Base-by-base conservation (phyloP, 2,797 vertebrate genomes). In the Danio albolineatus region DNA sequence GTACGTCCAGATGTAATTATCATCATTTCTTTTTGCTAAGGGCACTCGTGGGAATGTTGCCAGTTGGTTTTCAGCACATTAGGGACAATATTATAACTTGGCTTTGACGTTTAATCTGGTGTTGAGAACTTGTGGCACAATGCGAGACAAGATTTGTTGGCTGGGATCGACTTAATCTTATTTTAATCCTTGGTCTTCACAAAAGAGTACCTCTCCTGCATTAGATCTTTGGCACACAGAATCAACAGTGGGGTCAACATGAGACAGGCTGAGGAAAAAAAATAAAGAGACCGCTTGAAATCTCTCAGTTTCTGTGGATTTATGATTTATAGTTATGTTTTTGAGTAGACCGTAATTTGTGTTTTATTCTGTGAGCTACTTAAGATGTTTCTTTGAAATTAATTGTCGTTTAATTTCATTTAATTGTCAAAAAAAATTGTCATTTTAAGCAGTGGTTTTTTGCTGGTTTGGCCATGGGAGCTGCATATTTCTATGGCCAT, bases 1-100 rank as follows among this genome's bases (percentile, higher is more conserved):
- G 49, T 64, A 64, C 49, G 4, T 56, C 39, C 39, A 79, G 41
- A 79, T 65, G 49, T 64, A 73, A 79, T 79, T 73, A 73, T 73
- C 49, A 73, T 79, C 5, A 54, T 46, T 79, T 73, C 39, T 73
- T 59, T 56, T 64, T 17, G 49, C 59, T 65, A 46, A 73, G 13
- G 77, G 60, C 69, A 73, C 69, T 73, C 73, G 56, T 56, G 77
- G 77, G 77, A 79, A 65, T 56, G 39, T 54, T 5, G 49, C 49
- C 59, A 79, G 38, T 64, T 79, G 69, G 57, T 78, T 61, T 78
- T 78, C 66, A 62, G 51, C 76, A 70, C 66, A 78, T 79, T 73
- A 79, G 39, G 72, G 59, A 54, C 39, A 36, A 54, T 28, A 72
- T 73, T 64, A 73, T 79, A 72, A 10, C 59, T 43, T 46, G 46